phyloP scores from a whole-genome alignment of 1,140 invertebrate genomes.

The Conopomorpha cramerella region DNA sequence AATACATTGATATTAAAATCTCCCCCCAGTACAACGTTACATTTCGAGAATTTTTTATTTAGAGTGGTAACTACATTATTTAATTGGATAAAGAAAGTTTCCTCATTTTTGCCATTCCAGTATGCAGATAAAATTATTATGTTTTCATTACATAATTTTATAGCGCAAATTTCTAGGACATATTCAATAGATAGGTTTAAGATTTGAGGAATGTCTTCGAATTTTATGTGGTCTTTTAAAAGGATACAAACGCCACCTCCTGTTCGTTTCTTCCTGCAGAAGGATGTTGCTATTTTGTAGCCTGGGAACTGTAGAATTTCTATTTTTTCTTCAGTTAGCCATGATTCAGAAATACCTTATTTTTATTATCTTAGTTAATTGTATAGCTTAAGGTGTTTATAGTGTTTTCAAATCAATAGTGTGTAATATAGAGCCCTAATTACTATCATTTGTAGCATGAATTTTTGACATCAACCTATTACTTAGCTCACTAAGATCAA shows the following conservation, averaged over 20 bases:
- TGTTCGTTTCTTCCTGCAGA: background rate
- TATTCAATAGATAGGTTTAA: background rate
- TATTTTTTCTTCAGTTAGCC: background rate
- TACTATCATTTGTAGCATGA: no score
- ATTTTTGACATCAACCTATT: no score
- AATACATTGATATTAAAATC: background rate
- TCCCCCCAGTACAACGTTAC: background rate
- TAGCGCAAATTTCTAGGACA: background rate
- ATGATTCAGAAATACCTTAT: no score
- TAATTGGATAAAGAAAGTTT: background rate
- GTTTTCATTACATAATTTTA: background rate
- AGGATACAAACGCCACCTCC: no score
- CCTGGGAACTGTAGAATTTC: background rate
- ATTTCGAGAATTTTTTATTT: constrained; percentile 1
- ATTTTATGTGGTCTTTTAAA: background rate
- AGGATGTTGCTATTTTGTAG: background rate
- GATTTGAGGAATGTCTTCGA: background rate
- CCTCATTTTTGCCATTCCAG: background rate
- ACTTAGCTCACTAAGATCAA: no score
- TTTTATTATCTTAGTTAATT: no score
- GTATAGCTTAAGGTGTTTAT: no score
- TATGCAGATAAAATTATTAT: background rate
- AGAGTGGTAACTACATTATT: background rate
- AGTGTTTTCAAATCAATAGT: no score
- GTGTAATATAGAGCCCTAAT: no score